phyloP scores from a whole-genome alignment of 1,140 invertebrate species.

The Bilobella aurantiaca region DNA sequence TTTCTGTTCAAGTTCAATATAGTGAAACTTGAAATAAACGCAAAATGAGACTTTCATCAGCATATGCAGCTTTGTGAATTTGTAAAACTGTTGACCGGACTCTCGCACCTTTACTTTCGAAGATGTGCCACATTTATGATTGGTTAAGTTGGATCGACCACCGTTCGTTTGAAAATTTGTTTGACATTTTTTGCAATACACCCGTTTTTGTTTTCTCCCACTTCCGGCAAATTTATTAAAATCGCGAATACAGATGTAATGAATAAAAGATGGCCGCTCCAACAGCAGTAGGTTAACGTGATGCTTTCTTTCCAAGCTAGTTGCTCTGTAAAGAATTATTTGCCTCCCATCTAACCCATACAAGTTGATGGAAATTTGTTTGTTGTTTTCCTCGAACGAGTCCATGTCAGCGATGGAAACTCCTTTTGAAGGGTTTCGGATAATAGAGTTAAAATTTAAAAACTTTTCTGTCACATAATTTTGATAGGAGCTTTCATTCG shows the following conservation, averaged over 20 bases:
- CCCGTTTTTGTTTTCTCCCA: background rate
- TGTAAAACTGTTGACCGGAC: background rate
- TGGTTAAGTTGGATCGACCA: background rate
- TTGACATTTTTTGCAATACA: background rate
- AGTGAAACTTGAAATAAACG: background rate
- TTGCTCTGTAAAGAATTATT: background rate
- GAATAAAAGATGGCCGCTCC: background rate
- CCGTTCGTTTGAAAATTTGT: background rate
- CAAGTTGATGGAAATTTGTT: background rate
- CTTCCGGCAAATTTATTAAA: background rate
- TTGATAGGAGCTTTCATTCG: background rate
- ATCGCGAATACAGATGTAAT: background rate
- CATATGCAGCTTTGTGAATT: background rate
- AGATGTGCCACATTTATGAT: background rate
- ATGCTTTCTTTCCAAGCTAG: background rate
- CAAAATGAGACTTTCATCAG: background rate
- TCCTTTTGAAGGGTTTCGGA: background rate
- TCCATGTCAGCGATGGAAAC: background rate
- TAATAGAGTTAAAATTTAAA: background rate
- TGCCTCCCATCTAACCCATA: background rate
- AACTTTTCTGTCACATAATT: background rate
- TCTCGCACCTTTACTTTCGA: background rate
- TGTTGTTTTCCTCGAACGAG: background rate
- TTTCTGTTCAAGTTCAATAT: background rate
- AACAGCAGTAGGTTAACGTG: background rate